phyloP scores from a whole-genome alignment of 1,140 invertebrate species.

The Teleopsis dalmanni region DNA sequence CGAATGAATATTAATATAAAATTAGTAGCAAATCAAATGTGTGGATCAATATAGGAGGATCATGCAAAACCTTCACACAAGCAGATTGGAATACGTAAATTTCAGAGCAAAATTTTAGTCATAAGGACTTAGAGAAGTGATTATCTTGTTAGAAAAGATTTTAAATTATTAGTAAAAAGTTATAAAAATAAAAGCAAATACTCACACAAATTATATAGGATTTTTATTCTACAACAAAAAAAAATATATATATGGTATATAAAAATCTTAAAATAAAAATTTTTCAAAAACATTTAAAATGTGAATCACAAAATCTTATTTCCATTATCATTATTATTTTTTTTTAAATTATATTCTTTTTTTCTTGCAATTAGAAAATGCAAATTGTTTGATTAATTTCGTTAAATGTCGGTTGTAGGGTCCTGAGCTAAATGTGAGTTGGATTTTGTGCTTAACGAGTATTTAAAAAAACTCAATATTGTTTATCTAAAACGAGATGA shows the following conservation, averaged over 20 bases:
- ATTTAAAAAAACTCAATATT: conserved; percentile 35
- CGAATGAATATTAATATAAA: too few species aligned
- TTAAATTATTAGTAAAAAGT: too few species aligned
- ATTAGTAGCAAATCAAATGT: too few species aligned
- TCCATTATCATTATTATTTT: conserved; percentile 4
- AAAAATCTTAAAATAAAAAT: background rate
- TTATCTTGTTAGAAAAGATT: too few species aligned
- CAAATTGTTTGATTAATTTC: background rate
- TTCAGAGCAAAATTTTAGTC: too few species aligned
- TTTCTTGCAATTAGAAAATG: background rate
- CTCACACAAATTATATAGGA: too few species aligned
- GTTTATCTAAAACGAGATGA: conserved; percentile 40
- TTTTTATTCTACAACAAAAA: conserved; percentile 24
- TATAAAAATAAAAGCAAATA: conserved; percentile 16
- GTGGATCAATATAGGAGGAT: too few species aligned
- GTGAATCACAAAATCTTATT: conserved; percentile 11
- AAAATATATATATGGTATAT: conserved; percentile 11
- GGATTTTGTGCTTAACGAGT: too few species aligned
- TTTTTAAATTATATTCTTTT: background rate
- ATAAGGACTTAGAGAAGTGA: too few species aligned
- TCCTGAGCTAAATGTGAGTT: too few species aligned
- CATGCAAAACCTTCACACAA: too few species aligned
- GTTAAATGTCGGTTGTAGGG: background rate
- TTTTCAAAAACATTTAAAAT: background rate
- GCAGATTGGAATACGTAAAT: too few species aligned